phyloP scores from a whole-genome alignment of 1,140 invertebrate species.

The Pristionchus pacificus region DNA sequence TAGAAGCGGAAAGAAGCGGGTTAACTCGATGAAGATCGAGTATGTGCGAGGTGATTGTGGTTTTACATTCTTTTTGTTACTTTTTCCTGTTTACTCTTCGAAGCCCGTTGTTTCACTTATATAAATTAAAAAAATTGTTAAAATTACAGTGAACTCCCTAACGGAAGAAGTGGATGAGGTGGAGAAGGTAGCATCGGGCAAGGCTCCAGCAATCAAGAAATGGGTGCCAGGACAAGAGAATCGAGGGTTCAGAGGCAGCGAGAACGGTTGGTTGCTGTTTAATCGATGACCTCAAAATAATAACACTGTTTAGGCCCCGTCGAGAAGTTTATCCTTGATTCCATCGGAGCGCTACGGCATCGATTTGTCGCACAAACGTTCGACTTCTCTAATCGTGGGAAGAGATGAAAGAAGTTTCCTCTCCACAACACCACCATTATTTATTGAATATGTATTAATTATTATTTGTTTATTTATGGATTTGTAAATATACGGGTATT shows the following conservation, averaged over 20 bases:
- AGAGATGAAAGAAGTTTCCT: no score
- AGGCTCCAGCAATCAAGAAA: conserved; percentile 46
- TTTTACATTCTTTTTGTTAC: not conserved
- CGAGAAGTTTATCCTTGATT: conserved; percentile 56
- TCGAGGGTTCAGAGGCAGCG: conserved; percentile 48
- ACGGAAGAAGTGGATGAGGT: not conserved
- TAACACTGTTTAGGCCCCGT: conserved; percentile 40
- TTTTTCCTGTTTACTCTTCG: conserved; percentile 1
- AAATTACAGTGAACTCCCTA: not conserved
- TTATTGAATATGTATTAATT: no score
- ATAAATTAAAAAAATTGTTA: no score
- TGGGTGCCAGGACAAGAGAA: conserved; percentile 56
- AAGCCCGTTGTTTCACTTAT: no score
- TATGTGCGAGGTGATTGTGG: not conserved
- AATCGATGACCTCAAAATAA: not conserved
- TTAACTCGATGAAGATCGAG: conserved; percentile 5
- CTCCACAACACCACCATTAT: no score
- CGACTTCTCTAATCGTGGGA: no score
- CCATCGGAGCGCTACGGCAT: conserved; percentile 48
- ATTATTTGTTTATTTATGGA: no score
- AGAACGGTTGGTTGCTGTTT: conserved; percentile 18
- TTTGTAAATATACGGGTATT: no score
- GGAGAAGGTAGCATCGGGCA: no score
- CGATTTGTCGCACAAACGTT: no score
- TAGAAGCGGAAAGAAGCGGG: not conserved